Evolutionary conservation across 2,113 vertebrate genomes (phyloP).

Genomic region (Coturnix japonica): DNA sequence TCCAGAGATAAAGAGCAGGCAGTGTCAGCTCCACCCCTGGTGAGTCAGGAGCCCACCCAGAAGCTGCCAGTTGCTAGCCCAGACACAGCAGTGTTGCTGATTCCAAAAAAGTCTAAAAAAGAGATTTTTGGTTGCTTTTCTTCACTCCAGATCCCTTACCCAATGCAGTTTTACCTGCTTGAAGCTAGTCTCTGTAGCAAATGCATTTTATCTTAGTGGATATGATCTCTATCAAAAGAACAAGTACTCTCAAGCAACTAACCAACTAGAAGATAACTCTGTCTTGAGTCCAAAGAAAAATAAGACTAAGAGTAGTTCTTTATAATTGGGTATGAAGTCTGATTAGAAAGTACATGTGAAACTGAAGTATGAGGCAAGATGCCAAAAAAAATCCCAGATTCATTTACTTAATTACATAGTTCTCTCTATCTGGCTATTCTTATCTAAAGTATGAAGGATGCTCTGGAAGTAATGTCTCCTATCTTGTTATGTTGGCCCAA

Average conservation of each 20-base stretch:
- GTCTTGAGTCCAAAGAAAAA: background rate
- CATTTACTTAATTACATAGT: background rate
- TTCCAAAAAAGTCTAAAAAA: no score
- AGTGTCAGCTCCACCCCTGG: no score
- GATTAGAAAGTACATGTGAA: background rate
- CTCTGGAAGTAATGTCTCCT: no score
- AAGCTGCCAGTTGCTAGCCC: no score
- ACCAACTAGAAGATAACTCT: background rate
- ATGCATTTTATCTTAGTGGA: background rate
- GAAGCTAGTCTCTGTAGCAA: no score
- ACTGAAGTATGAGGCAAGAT: background rate
- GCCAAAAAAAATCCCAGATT: background rate
- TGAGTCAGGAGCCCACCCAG: no score
- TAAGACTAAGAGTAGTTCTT: background rate
- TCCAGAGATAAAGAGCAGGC: no score
- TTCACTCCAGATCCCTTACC: no score
- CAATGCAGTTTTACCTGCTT: no score
- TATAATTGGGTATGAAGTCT: background rate
- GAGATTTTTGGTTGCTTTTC: no score
- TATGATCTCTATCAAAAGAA: background rate
- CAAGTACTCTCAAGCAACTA: background rate
- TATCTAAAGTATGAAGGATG: background rate
- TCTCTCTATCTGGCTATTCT: background rate
- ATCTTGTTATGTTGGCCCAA: no score
- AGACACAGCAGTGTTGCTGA: no score